Evolutionary conservation across 2,113 vertebrate species (phyloP).

Genomic region (Tupaia chinensis): DNA sequence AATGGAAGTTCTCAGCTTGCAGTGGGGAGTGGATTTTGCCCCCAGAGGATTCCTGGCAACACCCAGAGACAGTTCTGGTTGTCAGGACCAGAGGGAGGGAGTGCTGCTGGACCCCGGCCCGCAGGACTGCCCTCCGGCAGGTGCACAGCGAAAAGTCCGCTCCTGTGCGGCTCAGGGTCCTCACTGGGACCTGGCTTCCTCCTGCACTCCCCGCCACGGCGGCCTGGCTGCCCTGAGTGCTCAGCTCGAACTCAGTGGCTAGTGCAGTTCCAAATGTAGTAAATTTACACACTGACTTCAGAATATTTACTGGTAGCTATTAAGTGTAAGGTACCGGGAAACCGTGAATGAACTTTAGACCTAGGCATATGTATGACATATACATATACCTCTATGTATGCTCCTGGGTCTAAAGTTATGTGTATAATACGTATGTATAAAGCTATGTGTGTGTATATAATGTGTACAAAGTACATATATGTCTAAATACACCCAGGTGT

Average conservation of each 20-base stretch:
- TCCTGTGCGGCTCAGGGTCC: no score
- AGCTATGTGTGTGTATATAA: not conserved
- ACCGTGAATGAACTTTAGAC: not conserved
- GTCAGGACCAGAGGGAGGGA: not conserved
- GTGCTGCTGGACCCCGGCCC: no score
- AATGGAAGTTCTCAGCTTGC: not conserved
- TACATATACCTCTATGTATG: not conserved
- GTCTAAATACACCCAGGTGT: no score
- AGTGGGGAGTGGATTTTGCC: not conserved
- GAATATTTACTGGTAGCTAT: not conserved
- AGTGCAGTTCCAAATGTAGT: constrained; percentile 44
- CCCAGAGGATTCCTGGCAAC: not conserved
- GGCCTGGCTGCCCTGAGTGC: not conserved
- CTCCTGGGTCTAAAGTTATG: no score
- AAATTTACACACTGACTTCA: not conserved
- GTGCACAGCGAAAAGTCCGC: no score
- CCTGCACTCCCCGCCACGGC: not conserved
- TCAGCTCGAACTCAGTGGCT: not conserved
- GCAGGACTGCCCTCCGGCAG: no score
- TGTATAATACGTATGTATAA: no score
- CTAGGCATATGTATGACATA: no score
- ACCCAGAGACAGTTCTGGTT: not conserved
- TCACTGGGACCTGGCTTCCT: not conserved
- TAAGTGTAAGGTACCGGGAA: not conserved
- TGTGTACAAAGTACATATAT: not conserved